These are phyloP conservation scores for Lepidonotus clava DNA, from an alignment of 2,888 invertebrate species.

Conservation along the genomic window DNA sequence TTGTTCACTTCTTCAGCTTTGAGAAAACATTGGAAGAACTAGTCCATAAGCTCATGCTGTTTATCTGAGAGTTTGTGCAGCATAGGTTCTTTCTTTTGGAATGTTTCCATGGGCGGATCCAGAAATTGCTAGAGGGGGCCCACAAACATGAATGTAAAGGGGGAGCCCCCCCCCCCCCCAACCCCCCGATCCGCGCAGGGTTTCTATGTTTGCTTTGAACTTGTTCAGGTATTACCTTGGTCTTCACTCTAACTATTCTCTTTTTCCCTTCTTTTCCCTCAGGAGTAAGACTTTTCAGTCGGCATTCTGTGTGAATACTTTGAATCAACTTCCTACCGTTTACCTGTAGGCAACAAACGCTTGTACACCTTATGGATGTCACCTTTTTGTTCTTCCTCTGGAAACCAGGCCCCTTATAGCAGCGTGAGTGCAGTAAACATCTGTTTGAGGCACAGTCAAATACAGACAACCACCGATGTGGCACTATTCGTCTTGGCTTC, in stretches of 20 bases:
- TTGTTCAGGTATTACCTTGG: not conserved
- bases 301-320: not conserved
- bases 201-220: not conserved
- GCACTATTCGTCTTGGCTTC: not conserved
- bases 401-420: not conserved
- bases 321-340: not conserved
- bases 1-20: constrained; percentile 34
- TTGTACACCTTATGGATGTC: not conserved
- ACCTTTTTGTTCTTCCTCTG: not conserved
- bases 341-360: not conserved
- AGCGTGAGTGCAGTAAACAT: not conserved
- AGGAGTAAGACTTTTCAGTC: not conserved
- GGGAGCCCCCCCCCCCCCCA: too few relatives aligned
- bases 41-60: not conserved
- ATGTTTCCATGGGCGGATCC: too few relatives aligned
- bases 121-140: too few relatives aligned
- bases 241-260: not conserved
- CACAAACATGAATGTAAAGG: too few relatives aligned
- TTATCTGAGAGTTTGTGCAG: not conserved
- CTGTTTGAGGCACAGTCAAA: not conserved
- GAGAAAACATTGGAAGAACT: constrained; percentile 8
- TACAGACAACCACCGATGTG: not conserved
- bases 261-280: not conserved
- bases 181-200: too few relatives aligned
- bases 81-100: not conserved